Conservation (phyloP, 2,113 vertebrate genomes). For the Machaerirhynchus nigripectus region DNA sequence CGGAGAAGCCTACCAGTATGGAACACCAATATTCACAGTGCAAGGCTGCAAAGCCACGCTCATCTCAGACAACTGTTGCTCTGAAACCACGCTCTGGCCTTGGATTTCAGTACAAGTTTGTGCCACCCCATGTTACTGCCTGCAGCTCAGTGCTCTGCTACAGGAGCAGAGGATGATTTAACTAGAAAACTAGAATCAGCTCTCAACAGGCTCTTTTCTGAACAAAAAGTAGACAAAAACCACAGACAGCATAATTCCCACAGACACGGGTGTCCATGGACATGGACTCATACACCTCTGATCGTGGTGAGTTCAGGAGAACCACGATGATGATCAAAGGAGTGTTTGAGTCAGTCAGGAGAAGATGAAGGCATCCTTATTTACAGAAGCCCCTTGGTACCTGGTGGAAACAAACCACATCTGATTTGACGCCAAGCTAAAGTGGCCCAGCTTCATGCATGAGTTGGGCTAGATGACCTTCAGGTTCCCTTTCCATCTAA, state of each 20-base stretch:
- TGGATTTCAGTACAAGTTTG: not conserved
- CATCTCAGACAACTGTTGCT: not conserved
- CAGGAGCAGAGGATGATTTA: not conserved
- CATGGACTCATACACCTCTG: not conserved
- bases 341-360: not conserved
- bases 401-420: not conserved
- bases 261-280: not conserved
- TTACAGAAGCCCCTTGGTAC: not conserved
- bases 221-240: not conserved
- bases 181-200: not conserved
- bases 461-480: not conserved
- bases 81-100: not conserved
- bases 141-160: not conserved
- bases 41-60: not conserved
- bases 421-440: not conserved
- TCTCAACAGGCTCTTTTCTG: not conserved
- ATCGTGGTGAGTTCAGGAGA: not conserved
- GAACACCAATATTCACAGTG: not conserved
- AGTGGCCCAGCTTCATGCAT: not conserved
- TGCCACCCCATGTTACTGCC: not conserved
- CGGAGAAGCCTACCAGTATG: not conserved
- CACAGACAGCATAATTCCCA: not conserved
- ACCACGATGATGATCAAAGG: accelerated
- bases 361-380: not conserved
- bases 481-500: not conserved